Evolutionary conservation across 2,113 vertebrate genomes (phyloP).

Genomic region (Coracopsis vasa): DNA sequence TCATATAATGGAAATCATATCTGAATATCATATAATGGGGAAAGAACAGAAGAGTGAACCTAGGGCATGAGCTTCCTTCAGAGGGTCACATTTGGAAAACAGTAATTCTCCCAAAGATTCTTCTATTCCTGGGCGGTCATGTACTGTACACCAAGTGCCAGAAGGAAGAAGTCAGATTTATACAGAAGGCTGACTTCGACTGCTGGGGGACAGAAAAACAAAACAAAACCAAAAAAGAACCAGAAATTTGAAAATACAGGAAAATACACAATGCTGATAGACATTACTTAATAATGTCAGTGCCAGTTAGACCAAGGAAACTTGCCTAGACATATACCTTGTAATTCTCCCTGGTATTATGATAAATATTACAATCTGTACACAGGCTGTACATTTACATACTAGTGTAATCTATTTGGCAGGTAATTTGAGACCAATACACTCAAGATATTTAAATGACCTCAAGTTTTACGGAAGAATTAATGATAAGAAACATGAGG

Average conservation of each 20-base stretch:
- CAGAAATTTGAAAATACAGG: neutral
- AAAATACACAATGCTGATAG: neutral
- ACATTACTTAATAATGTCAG: neutral
- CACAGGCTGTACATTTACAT: neutral
- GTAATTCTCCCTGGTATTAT: neutral
- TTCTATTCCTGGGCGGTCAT: neutral
- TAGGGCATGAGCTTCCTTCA: neutral
- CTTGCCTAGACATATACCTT: neutral
- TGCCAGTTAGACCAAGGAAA: neutral
- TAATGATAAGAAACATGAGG: neutral
- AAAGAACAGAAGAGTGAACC: neutral
- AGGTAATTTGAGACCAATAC: neutral
- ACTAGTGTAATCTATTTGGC: neutral
- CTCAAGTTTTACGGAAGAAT: neutral
- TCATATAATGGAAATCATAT: neutral
- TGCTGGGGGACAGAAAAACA: neutral
- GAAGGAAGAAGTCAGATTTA: neutral
- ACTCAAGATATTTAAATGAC: neutral
- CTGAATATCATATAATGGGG: neutral
- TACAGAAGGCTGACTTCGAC: neutral
- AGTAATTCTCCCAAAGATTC: neutral
- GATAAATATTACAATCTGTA: neutral
- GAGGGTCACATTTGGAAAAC: neutral
- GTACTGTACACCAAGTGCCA: neutral
- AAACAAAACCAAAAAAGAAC: rapidly evolving